Evolutionary conservation across 2,113 vertebrate species (phyloP), one percentile per base, ranked within the genome.

Genomic region (Tenrec ecaudatus): DNA sequence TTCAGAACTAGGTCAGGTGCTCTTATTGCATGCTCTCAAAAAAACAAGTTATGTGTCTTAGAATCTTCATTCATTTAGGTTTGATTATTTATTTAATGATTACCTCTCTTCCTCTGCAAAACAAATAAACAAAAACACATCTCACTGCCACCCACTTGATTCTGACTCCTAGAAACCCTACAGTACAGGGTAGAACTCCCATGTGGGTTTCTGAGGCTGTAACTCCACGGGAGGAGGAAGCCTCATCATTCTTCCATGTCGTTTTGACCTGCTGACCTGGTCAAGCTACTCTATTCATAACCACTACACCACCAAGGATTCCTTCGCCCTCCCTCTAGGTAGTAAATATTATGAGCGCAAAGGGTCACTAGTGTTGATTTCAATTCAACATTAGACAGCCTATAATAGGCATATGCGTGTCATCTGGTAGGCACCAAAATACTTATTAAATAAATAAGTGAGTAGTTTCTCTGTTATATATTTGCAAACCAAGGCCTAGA

Each of bases 1-100:
- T 6, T 86, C 4, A 58, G 19, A 43, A 29, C 22, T 38, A 86
- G 3, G 5, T 82, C 20, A 82, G 38, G 8, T 68, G 40, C 68
- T 90, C 77, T 81, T 87, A 43, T 81, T 82, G 29, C 47, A 57
- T 82, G 9, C 22, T 62, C 82, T 85, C 64, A 64, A 92, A 76
- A n/a, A 22, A 79, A 23, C 27, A 3, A 29, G 58, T 76, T 73
- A 16, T 77, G 80, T 77, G 57, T 82, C 29, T 66, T 90, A 25
- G 3, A 66, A 23, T 62, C 20, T 8, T 66, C 38, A 86, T 71
- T 9, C 7, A 47, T 89, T 60, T 78, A 36, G 82, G 69, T 81
- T 78, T 64, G 40, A n/a, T n/a, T n/a, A n/a, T 77, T 81, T 62
- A 47, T 76, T 86, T 71, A 82, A 58, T 7, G 3, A 64, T 92